These are phyloP conservation scores for Nephrotoma guestfalica DNA, from an alignment of 2,888 invertebrate species.

Conservation along the genomic window DNA sequence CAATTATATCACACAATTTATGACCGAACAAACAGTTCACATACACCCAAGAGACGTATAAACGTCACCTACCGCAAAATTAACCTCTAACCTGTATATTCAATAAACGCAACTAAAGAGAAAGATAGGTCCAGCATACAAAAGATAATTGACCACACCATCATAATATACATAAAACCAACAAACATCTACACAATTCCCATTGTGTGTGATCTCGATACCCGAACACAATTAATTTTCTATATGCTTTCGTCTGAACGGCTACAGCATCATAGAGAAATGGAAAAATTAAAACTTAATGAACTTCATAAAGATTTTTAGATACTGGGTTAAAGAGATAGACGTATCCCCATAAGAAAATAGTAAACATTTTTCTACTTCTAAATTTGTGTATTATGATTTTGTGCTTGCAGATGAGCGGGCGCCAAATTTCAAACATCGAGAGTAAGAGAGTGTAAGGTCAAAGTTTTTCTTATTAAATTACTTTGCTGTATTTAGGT, in stretches of 20 bases:
- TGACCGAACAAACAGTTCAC: background rate
- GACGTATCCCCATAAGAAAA: background rate
- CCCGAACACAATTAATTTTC: background rate
- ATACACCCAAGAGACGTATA: background rate
- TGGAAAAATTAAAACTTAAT: background rate
- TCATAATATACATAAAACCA: background rate
- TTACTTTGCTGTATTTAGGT: background rate
- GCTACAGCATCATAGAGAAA: background rate
- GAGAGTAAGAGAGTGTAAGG: background rate
- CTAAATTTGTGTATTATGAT: background rate
- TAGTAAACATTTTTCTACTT: background rate
- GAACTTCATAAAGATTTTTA: background rate
- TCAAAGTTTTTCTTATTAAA: background rate
- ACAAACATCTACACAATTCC: background rate
- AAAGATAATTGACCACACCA: background rate
- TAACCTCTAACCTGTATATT: background rate
- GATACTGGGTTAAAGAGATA: background rate
- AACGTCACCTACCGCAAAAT: background rate
- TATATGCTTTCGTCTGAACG: background rate
- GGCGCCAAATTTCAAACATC: background rate
- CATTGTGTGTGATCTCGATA: background rate
- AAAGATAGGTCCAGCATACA: background rate
- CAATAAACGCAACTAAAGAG: background rate
- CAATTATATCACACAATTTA: background rate
- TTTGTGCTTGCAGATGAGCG: background rate